These are phyloP conservation scores for Isichthys henryi DNA, from an alignment of 2,113 vertebrate species.

Conservation along the genomic window DNA sequence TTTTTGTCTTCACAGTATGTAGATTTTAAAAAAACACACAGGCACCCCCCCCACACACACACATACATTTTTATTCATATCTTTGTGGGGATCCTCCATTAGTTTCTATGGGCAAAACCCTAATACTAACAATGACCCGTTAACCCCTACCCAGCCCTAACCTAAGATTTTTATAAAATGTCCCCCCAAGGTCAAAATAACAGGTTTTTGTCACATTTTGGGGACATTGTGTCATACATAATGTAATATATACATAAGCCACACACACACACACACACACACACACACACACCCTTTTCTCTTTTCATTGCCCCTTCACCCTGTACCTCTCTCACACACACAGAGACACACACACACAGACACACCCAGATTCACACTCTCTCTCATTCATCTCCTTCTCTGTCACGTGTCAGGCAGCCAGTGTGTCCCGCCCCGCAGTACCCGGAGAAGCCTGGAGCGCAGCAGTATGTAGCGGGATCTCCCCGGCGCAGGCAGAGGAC, in stretches of 20 bases:
- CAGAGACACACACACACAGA: neutral
- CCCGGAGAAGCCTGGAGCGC: conserved; percentile 49
- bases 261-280: neutral
- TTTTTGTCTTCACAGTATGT: neutral
- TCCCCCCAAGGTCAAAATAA: neutral
- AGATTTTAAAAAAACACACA: no score
- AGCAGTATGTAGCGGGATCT: conserved; percentile 37
- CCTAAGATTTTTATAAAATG: neutral
- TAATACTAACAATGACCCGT: neutral
- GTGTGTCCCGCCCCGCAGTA: conserved; percentile 45
- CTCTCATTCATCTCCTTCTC: conserved; percentile 47
- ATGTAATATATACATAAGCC: neutral
- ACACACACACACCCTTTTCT: neutral
- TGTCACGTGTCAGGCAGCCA: conserved; percentile 51
- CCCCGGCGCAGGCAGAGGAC: conserved; percentile 21
- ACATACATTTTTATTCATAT: neutral
- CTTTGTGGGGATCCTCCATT: neutral
- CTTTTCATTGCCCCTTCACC: neutral
- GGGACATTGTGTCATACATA: neutral
- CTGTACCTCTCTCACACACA: neutral
- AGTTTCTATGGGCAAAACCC: neutral
- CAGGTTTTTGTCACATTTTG: neutral
- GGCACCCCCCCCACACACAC: neutral
- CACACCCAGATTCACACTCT: neutral
- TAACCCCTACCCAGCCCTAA: neutral